Conservation (phyloP, 2,113 vertebrate species). For the Ailuropoda melanoleuca region DNA sequence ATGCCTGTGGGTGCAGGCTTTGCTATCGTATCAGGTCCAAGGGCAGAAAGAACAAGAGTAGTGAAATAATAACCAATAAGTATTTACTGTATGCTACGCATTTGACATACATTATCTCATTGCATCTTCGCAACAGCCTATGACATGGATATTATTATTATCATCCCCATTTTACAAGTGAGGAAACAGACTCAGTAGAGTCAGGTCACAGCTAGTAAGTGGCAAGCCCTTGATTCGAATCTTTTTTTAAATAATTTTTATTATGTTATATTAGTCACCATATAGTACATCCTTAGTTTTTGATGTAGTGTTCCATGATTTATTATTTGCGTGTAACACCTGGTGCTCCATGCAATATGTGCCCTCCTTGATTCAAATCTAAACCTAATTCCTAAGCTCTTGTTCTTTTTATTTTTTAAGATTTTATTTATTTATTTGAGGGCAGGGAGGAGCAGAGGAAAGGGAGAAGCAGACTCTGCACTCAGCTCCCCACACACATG, state of each 20-base stretch:
- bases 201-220: neutral
- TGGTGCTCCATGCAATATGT: no score
- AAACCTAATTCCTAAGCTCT: slow-evolving; percentile 20
- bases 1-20: neutral
- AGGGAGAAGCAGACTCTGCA: neutral
- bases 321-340: no score
- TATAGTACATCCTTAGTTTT: no score
- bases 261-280: no score
- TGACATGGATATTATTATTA: neutral
- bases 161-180: neutral
- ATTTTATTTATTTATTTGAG: neutral
- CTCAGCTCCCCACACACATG: neutral
- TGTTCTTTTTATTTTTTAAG: neutral
- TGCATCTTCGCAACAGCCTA: neutral
- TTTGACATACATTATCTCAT: neutral
- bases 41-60: neutral
- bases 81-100: neutral
- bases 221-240: neutral
- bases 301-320: no score
- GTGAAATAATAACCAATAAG: neutral
- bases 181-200: neutral
- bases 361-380: neutral
- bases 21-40: neutral
- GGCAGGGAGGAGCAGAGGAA: neutral
- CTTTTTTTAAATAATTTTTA: neutral